Evolutionary conservation across 2,113 vertebrate genomes (phyloP), one percentile per base, ranked within the genome.

Genomic region (Gobiocypris rarus): DNA sequence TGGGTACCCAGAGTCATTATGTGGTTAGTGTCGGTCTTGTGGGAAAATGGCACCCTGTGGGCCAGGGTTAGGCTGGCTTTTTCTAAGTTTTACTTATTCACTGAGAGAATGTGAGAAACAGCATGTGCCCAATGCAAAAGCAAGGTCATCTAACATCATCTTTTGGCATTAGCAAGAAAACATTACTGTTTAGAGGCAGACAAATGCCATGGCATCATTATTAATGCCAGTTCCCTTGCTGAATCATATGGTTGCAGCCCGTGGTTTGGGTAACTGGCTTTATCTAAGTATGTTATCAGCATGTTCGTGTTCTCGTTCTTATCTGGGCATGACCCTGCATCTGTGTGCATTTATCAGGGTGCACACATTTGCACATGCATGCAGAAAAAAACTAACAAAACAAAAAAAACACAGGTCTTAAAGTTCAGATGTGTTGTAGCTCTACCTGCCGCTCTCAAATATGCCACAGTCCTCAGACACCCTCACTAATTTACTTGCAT

Each of bases 251-350:
- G n/a, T 61, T 61, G 24, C 77, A 65, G 9, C 77, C 3, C 0
- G 17, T 54, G 63, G 45, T 86, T 52, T 83, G 52, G 73, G 26
- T 59, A 17, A 17, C 3, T 19, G 7, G 6, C 67, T 56, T 85
- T 76, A 81, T 88, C 75, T 75, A 24, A 24, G 13, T 22, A 73
- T 86, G 79, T 54, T 81, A 86, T 85, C 80, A 28, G 80, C 24
- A 73, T 78, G 67, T 41, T 38, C 67, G 67, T 50, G 78, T 61
- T 78, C 85, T 31, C 7, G 1, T 22, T 41, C 79, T 83, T 84
- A 86, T 88, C 85, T 38, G 3, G 14, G 43, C n/a, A 15, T 78
- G 31, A 80, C 78, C 41, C 50, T 82, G 50, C 77, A 78, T 75
- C 31, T 70, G 17, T 58, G 10, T 17, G 22, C n/a, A 41, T 69